Evolutionary conservation across 2,797 vertebrate genomes (phyloP), one percentile per base, ranked within the genome.

Genomic region (Neosalanx taihuensis): DNA sequence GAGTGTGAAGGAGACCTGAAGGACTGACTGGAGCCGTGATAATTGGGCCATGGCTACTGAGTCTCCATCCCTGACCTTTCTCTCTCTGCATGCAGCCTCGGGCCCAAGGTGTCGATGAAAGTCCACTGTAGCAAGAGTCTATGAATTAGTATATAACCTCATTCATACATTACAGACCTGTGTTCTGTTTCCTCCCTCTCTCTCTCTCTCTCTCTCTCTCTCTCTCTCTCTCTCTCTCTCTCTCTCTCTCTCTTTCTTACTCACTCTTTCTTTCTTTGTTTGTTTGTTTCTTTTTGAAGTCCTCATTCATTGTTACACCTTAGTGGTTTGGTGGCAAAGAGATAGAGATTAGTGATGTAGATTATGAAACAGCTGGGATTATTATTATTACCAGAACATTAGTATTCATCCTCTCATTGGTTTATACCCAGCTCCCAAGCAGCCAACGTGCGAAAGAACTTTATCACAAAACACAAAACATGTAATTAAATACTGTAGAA

Each of bases 121-220:
- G 46, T 30, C 46, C 49, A 30, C 12, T 53, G 65, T 67, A 7
- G 3, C 65, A 53, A 17, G 6, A 7, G 41, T 31, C 41, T 20
- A 6, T 41, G 23, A n/a, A 17, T 46, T 12, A 29, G 65, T 26
- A 6, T 29, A 12, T 7, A 26, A 26, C 15, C 81, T 88, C 78
- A 83, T 76, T 88, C 78, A 84, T 76, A 64, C 78, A 82, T 78
- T 82, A 70, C 66, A 68, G 35, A 46, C 29, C 59, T 60, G 46
- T 51, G 53, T 13, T 64, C 49, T 12, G 17, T 70, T 5, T 7
- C 26, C 37, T 49, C 68, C 9, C 12, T 70, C 20, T 15, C 35
- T 46, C 23, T 56, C 29, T 64, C 62, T 58, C 6, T 68, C 9
- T 69, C 2, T 71, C 59, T 37, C 35, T 26, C 30, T 41, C 49